A percentile compares a stretch with the other conserved stretches of the same genome.
Evolutionary conservation across 1,140 invertebrate species (phyloP).

Genomic region (Drosophila arawakana): DNA sequence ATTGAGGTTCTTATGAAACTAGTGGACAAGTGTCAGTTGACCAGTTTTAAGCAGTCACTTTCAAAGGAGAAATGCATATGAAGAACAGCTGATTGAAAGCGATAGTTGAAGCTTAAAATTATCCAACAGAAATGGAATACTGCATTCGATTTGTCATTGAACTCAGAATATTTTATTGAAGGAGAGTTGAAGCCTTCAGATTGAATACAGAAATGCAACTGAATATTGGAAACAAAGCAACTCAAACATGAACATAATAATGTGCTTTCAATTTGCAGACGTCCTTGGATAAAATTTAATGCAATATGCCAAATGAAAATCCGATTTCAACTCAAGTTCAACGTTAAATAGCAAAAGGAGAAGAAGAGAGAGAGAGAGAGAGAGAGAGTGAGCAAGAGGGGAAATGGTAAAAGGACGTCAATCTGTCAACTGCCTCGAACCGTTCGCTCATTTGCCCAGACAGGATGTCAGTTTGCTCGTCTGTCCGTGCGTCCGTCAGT

Average conservation of each 20-base stretch:
- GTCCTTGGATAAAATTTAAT: slow-evolving; percentile 50
- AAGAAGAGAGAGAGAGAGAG: background rate
- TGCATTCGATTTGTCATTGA: background rate
- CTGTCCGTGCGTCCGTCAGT: slow-evolving; percentile 53
- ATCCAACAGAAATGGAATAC: too few relatives aligned
- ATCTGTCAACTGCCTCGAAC: slow-evolving; percentile 56
- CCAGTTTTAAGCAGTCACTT: slow-evolving; percentile 1
- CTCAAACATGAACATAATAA: background rate
- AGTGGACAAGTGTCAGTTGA: slow-evolving; percentile 8
- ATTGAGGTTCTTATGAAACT: slow-evolving; percentile 49
- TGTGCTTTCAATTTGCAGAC: slow-evolving; percentile 19
- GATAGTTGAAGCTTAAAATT: background rate
- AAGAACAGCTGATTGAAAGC: background rate
- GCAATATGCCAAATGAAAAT: slow-evolving; percentile 66
- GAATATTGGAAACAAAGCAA: background rate
- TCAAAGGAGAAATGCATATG: background rate
- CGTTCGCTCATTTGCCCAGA: slow-evolving; percentile 56
- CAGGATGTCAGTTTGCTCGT: slow-evolving; percentile 52
- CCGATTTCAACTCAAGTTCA: slow-evolving; percentile 70
- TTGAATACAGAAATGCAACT: background rate
- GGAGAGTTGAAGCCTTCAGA: background rate
- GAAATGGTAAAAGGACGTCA: slow-evolving; percentile 45
- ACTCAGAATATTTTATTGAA: background rate
- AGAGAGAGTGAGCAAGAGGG: slow-evolving; percentile 14
- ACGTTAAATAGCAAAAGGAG: slow-evolving; percentile 54